Evolutionary conservation across 2,888 invertebrate genomes (phyloP), one percentile per base, ranked within the genome.

Genomic region (Nemurella pictetii): DNA sequence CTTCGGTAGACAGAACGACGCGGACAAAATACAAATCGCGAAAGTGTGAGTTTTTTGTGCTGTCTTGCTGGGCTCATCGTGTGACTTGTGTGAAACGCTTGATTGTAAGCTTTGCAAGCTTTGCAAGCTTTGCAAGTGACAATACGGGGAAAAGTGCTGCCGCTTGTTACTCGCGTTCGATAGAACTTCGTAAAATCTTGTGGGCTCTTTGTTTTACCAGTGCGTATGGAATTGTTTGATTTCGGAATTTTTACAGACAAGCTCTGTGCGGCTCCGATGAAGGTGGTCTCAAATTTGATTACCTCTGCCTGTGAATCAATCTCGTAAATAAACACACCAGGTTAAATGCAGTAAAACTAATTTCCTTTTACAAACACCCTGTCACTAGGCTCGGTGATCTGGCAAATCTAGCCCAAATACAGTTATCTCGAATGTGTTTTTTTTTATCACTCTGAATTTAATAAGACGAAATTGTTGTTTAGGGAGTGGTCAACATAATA

Each of bases 21-120:
- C 96, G 85, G 98, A 98, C 91, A 98, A 98, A 93, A 97, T 98
- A 90, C 97, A 98, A 93, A 98, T 98, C 92, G 97, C 98, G 90
- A 98, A 98, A 95, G 93, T 98, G 98, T 98, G 93, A 97, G 97
- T 96, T 86, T 84, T 86, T 27, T 55, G 9, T 55, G 55, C 20
- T 55, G 55, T 55, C 20, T 55, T 55, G 9, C 20, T 55, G 3
- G 5, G 55, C n/a, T n/a, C n/a, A n/a, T n/a, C n/a, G n/a, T n/a
- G n/a, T n/a, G n/a, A n/a, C n/a, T n/a, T n/a, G n/a, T n/a, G n/a
- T n/a, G n/a, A n/a, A n/a, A n/a, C n/a, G n/a, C n/a, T n/a, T n/a
- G n/a, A n/a, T n/a, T n/a, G n/a, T n/a, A n/a, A n/a, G n/a, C n/a
- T n/a, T n/a, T n/a, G n/a, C n/a, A n/a, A n/a, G n/a, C n/a, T n/a